These are phyloP conservation scores for Tauraco hartlaubi DNA, from an alignment of 2,797 vertebrate genomes.

Conservation along the genomic window DNA sequence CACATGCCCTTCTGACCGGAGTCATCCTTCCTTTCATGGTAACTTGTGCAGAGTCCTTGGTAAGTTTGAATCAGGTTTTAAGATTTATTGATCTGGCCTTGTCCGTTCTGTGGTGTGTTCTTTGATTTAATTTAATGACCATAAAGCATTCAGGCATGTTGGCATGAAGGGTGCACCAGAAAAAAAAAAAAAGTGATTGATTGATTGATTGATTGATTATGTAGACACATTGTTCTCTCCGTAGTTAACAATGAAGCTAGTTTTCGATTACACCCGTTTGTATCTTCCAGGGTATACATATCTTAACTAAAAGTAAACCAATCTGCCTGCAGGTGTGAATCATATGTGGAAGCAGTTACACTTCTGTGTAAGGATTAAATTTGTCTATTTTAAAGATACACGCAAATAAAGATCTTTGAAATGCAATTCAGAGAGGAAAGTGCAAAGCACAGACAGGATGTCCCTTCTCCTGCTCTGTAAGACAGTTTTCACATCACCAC, in stretches of 20 bases:
- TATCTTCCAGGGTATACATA: neutral
- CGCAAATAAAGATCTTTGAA: constrained; percentile 35
- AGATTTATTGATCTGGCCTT: constrained; percentile 71
- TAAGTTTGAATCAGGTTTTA: constrained; percentile 56
- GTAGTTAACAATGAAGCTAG: neutral
- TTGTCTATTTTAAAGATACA: constrained; percentile 18
- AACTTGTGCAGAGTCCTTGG: constrained; percentile 61
- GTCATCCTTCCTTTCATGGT: constrained; percentile 38
- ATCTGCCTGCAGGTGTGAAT: neutral
- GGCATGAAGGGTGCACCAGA: constrained; percentile 23
- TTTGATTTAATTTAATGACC: constrained; percentile 67
- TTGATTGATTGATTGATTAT: constrained; percentile 37
- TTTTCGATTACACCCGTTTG: neutral
- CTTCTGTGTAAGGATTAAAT: neutral
- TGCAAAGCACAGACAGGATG: neutral
- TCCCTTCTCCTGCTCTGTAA: neutral
- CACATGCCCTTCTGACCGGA: neutral
- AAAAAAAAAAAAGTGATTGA: neutral
- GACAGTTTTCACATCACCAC: neutral
- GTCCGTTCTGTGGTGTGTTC: constrained; percentile 32
- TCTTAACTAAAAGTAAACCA: neutral
- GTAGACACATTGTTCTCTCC: neutral
- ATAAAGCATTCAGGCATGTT: constrained; percentile 61
- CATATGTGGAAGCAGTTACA: neutral
- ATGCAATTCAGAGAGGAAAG: neutral